A percentile compares a stretch with the other conserved stretches of the same genome.
phyloP scores from a whole-genome alignment of 2,888 invertebrate genomes.

The Cantharis lateralis region DNA sequence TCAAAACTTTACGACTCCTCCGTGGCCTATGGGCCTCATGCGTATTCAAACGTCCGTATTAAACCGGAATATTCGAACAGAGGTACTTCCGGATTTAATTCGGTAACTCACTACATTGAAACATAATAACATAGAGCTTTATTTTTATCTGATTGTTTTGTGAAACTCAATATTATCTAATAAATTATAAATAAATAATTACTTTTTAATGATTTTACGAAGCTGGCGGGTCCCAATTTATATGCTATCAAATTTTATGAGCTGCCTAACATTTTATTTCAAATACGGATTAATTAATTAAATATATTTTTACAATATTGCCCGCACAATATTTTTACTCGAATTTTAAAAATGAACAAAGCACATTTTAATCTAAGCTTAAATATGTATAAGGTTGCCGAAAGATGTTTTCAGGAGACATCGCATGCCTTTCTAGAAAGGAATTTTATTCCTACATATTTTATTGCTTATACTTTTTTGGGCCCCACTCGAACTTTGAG shows the following conservation, averaged over 20 bases:
- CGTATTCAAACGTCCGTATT: constrained; percentile 20
- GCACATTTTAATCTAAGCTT: not conserved
- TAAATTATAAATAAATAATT: not conserved
- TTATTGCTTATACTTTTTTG: not conserved
- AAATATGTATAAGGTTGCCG: not conserved
- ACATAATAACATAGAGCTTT: constrained; percentile 5
- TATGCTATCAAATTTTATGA: not conserved
- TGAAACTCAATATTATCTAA: not conserved
- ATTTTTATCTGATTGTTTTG: constrained; percentile 1
- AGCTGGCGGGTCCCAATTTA: not conserved
- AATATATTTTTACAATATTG: not conserved
- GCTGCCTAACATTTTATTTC: not conserved
- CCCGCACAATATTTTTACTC: not conserved
- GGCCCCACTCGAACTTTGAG: not conserved
- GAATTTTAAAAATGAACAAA: not conserved
- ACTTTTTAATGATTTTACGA: not conserved
- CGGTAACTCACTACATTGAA: constrained; percentile 8
- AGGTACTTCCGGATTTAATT: constrained; percentile 17
- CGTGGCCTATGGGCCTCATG: constrained; percentile 15
- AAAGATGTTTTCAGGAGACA: not conserved
- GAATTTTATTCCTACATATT: not conserved
- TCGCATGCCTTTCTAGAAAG: too few species aligned
- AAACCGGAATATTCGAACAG: constrained; percentile 13
- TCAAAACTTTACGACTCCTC: constrained; percentile 19
- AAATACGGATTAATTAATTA: not conserved